Percentiles rank a stretch among this genome's conserved stretches.
phyloP scores from a whole-genome alignment of 2,113 vertebrate species.

The Charina bottae region DNA sequence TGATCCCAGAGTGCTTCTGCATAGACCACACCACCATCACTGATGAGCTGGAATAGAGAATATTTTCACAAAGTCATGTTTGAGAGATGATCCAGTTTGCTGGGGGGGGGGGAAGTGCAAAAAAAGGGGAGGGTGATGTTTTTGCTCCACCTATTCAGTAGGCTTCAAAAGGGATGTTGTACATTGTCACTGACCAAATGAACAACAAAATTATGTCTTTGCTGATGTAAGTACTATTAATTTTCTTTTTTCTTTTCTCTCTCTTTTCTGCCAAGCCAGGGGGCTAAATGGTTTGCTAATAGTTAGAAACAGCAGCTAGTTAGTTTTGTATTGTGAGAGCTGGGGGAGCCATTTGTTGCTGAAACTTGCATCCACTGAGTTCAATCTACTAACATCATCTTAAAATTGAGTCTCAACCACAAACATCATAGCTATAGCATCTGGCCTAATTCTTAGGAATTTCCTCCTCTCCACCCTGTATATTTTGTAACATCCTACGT shows the following conservation, averaged over 20 bases:
- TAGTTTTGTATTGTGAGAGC: neutral
- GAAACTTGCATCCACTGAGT: neutral
- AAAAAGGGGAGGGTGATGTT: neutral
- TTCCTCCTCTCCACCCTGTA: neutral
- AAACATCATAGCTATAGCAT: neutral
- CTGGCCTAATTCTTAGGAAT: neutral
- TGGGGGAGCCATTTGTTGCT: neutral
- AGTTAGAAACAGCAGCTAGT: neutral
- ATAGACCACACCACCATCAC: slow-evolving; percentile 94
- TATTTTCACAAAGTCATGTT: neutral
- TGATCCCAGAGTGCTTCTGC: slow-evolving; percentile 98
- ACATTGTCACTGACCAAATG: neutral
- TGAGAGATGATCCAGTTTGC: neutral
- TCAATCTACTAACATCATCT: neutral
- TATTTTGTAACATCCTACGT: too few species aligned
- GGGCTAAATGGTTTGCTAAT: neutral
- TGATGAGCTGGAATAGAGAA: slow-evolving; percentile 86
- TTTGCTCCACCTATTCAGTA: neutral
- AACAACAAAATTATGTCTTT: neutral
- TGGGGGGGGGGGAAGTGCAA: neutral
- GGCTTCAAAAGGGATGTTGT: neutral
- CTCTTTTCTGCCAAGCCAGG: neutral
- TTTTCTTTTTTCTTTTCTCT: neutral
- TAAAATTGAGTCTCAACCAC: neutral
- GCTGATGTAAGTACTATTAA: neutral